Conservation (phyloP, 2,888 invertebrate species). For the Drosophila ezoana region DNA sequence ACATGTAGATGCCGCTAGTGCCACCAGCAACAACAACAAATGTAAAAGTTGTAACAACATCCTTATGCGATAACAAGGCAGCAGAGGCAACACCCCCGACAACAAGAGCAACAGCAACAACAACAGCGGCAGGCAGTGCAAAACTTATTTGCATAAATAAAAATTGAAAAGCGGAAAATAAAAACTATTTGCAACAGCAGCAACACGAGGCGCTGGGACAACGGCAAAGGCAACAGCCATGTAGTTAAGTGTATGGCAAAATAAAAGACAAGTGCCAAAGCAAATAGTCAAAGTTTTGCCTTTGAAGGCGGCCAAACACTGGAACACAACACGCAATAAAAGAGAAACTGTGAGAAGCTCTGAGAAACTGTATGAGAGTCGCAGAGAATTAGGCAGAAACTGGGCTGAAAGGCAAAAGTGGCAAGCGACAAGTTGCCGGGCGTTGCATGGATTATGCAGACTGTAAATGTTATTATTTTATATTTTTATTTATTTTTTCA, state of each 20-base stretch:
- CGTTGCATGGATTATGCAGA: constrained; percentile 63
- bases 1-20: constrained; percentile 63
- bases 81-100: constrained; percentile 19
- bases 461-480: constrained; percentile 52
- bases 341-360: constrained; percentile 15
- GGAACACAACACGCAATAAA: constrained; percentile 10
- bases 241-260: constrained; percentile 52
- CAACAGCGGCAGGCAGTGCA: constrained; percentile 48
- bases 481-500: constrained; percentile 1
- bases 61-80: constrained; percentile 80
- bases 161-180: constrained; percentile 71
- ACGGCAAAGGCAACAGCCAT: constrained; percentile 25
- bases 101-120: constrained; percentile 13
- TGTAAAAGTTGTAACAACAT: constrained; percentile 77
- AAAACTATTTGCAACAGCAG: constrained; percentile 41
- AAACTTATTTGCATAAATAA: constrained; percentile 81
- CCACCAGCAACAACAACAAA: constrained; percentile 39
- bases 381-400: constrained; percentile 1
- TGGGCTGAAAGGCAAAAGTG: constrained; percentile 2
- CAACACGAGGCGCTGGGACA: constrained; percentile 11
- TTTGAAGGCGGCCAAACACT: constrained; percentile 60
- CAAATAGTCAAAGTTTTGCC: constrained; percentile 77
- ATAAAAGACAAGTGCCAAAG: constrained; percentile 80
- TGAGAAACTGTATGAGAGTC: constrained; percentile 3
- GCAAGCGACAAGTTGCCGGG: constrained; percentile 16